Evolutionary conservation across 2,888 invertebrate species (phyloP).

Genomic region (Sphaeridia pumilis): DNA sequence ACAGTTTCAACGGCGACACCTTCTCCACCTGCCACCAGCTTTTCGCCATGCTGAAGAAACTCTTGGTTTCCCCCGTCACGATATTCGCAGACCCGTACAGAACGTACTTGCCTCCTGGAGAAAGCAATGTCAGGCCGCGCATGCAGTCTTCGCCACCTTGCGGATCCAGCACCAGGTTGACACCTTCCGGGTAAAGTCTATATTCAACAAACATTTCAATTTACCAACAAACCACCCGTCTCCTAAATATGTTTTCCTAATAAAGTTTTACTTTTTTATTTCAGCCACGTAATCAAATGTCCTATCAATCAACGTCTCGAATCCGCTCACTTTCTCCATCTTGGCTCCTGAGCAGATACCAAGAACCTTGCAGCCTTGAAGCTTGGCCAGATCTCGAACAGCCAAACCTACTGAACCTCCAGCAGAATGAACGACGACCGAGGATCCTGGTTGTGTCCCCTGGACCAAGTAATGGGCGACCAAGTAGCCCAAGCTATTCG

Average conservation of each 20-base stretch:
- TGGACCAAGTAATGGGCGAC: conserved; percentile 75
- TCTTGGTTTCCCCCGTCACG: conserved; percentile 81
- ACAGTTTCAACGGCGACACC: conserved; percentile 73
- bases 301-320: conserved; percentile 68
- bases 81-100: conserved; percentile 78
- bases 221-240: neutral
- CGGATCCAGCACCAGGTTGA: conserved; percentile 77
- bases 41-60: conserved; percentile 74
- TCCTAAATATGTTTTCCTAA: neutral
- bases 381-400: conserved; percentile 22
- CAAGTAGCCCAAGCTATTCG: conserved; percentile 73
- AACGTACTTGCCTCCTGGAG: conserved; percentile 79
- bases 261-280: conserved; percentile 59
- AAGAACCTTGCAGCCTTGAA: conserved; percentile 63
- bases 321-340: conserved; percentile 64
- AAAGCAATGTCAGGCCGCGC: conserved; percentile 66
- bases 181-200: conserved; percentile 62
- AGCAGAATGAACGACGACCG: conserved; percentile 68
- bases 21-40: conserved; percentile 85
- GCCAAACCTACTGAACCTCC: conserved; percentile 64
- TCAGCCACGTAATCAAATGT: conserved; percentile 70
- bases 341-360: conserved; percentile 75
- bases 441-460: conserved; percentile 63
- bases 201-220: too few relatives aligned
- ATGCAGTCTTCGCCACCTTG: conserved; percentile 80